Conservation (phyloP, 2,113 vertebrate genomes). For the Hippopotamus amphibius region DNA sequence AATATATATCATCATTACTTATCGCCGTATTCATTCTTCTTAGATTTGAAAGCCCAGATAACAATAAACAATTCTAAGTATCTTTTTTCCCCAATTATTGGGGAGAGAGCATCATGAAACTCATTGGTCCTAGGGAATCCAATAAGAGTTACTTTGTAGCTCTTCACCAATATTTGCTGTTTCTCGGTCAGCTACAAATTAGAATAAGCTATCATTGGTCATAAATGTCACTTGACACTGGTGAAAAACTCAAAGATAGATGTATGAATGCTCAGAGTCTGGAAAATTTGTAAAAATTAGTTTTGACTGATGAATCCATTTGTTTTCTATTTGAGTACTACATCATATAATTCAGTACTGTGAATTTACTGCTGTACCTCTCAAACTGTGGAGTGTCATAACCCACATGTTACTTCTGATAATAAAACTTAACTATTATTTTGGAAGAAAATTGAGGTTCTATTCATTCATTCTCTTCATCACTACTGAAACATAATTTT, state of each 20-base stretch:
- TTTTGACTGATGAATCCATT: not conserved
- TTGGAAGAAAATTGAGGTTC: not conserved
- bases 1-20: not conserved
- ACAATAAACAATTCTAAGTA: not conserved
- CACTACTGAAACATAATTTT: not conserved
- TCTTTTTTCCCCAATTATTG: not conserved
- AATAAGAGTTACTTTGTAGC: not conserved
- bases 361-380: not conserved
- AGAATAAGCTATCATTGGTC: not conserved
- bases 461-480: constrained; percentile 12
- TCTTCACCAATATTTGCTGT: not conserved
- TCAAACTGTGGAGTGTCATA: not conserved
- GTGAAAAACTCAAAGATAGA: not conserved
- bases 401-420: not conserved
- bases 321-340: not conserved
- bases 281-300: not conserved
- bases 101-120: not conserved
- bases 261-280: not conserved
- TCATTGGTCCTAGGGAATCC: not conserved
- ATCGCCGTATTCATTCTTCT: not conserved
- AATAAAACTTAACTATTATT: not conserved
- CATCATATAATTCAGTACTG: not conserved
- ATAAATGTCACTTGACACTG: not conserved
- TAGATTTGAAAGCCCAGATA: not conserved
- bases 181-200: constrained; percentile 18